These are phyloP conservation scores for Tryphoninae sp. DNA, from an alignment of 2,888 invertebrate genomes.

Conservation along the genomic window DNA sequence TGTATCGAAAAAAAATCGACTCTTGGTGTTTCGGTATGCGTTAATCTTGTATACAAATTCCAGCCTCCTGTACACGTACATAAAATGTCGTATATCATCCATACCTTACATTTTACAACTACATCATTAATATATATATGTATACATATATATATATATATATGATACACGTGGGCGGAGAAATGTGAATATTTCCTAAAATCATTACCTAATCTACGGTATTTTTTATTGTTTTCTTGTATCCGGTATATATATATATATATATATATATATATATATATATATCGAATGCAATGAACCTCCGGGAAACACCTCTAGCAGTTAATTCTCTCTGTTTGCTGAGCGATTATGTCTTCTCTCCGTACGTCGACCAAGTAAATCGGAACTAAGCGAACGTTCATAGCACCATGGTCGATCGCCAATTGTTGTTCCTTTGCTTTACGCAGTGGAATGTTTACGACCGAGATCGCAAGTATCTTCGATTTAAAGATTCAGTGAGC, in stretches of 20 bases:
- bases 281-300: constrained; percentile 43
- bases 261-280: neutral
- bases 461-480: constrained; percentile 4
- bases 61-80: constrained; percentile 6
- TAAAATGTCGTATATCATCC: constrained; percentile 36
- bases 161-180: constrained; percentile 35
- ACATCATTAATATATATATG: constrained; percentile 30
- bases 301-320: constrained; percentile 21
- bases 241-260: neutral
- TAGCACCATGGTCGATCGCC: constrained; percentile 45
- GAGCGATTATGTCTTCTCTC: constrained; percentile 12
- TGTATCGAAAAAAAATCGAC: constrained; percentile 12
- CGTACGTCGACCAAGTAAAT: constrained; percentile 26
- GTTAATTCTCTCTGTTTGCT: neutral
- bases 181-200: constrained; percentile 56
- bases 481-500: constrained; percentile 78
- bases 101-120: constrained; percentile 35
- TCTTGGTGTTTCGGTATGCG: constrained; percentile 12
- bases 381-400: constrained; percentile 21
- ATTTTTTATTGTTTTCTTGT: constrained; percentile 38
- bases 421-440: constrained; percentile 33
- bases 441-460: constrained; percentile 35
- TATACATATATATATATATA: constrained; percentile 26
- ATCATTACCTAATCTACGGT: constrained; percentile 50
- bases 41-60: constrained; percentile 20